Evolutionary conservation across 2,888 invertebrate genomes (phyloP).

Genomic region (Congeria kusceri): DNA sequence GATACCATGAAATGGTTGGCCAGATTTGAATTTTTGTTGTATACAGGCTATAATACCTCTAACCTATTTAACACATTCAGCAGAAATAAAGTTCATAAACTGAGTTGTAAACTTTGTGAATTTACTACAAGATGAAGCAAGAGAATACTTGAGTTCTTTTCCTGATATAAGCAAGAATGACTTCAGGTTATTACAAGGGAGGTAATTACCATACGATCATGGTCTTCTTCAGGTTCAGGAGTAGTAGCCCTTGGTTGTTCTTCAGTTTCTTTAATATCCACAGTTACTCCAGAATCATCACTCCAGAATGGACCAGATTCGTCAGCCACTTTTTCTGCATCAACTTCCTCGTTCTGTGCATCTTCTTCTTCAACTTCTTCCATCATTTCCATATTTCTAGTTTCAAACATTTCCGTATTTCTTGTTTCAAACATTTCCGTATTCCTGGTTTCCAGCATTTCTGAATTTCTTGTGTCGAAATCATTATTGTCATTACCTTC

Average conservation of each 20-base stretch:
- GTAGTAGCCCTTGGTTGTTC: constrained; percentile 21
- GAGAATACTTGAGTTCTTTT: too few relatives aligned
- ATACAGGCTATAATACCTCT: too few relatives aligned
- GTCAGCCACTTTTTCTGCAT: constrained; percentile 5
- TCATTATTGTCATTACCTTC: constrained; percentile 44
- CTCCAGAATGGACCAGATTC: constrained; percentile 29
- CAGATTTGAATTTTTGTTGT: too few relatives aligned
- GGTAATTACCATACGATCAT: background rate
- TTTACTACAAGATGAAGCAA: too few relatives aligned
- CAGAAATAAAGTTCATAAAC: too few relatives aligned
- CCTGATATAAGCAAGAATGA: too few relatives aligned
- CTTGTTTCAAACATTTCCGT: too few relatives aligned
- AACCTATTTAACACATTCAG: too few relatives aligned
- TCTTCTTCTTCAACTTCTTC: background rate
- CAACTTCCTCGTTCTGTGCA: constrained; percentile 9
- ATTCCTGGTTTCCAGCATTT: too few relatives aligned
- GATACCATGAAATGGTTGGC: too few relatives aligned
- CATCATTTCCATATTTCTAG: background rate
- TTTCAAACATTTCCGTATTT: too few relatives aligned
- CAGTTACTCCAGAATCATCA: constrained; percentile 65
- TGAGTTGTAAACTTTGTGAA: too few relatives aligned
- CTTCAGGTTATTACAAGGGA: background rate
- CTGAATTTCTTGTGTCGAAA: constrained; percentile 27
- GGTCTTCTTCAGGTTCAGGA: constrained; percentile 18
- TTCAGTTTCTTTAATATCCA: constrained; percentile 46